A percentile compares a stretch with the other conserved stretches of the same genome.
Evolutionary conservation across 2,113 vertebrate species (phyloP).

Genomic region (Heterotis niloticus): DNA sequence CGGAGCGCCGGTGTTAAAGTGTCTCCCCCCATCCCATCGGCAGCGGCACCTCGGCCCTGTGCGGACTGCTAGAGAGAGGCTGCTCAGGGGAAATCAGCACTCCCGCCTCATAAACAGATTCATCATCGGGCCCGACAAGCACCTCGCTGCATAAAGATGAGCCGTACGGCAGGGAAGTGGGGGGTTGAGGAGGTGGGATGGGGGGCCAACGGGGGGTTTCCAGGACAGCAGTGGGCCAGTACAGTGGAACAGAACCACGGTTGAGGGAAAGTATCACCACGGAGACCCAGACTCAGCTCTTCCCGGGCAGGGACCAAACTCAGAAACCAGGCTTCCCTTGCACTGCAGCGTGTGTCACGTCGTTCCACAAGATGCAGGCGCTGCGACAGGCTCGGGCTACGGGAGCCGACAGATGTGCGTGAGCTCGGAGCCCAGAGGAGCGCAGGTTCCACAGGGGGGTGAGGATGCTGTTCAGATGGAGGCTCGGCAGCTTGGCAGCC

Average conservation of each 20-base stretch:
- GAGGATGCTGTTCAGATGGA: constrained; percentile 55
- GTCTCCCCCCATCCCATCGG: not conserved
- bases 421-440: too few relatives aligned
- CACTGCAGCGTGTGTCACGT: not conserved
- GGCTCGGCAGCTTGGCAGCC: constrained; percentile 49
- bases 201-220: not conserved
- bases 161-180: constrained; percentile 53
- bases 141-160: constrained; percentile 65
- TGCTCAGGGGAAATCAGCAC: constrained; percentile 74
- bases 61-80: constrained; percentile 34
- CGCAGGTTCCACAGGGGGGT: constrained; percentile 17
- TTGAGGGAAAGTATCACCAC: not conserved
- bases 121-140: constrained; percentile 73
- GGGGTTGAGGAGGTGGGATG: not conserved
- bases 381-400: too few relatives aligned
- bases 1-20: not conserved
- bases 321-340: not conserved
- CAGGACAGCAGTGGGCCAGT: not conserved
- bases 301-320: not conserved
- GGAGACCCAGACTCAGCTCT: not conserved
- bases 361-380: not conserved
- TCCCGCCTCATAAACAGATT: constrained; percentile 74
- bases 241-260: not conserved
- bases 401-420: too few relatives aligned
- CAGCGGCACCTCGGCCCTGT: constrained; percentile 10